phyloP scores from a whole-genome alignment of 2,113 vertebrate species.

The Puntigrus tetrazona region DNA sequence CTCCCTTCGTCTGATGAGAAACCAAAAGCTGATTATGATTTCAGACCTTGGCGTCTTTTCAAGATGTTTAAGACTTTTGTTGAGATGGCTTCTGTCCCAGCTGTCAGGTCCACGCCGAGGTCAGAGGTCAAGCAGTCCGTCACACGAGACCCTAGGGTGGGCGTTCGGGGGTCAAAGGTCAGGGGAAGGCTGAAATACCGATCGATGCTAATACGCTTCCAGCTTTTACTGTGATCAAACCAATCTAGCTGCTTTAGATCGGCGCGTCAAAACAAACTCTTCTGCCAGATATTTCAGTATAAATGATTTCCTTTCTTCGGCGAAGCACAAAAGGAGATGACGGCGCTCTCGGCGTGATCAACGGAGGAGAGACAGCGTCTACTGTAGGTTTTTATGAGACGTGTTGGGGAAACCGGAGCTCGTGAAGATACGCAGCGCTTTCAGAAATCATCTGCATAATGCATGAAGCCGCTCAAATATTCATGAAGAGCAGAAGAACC shows the following conservation, averaged over 20 bases:
- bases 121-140: slow-evolving; percentile 58
- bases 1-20: no score
- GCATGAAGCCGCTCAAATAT: slow-evolving; percentile 47
- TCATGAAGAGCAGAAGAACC: slow-evolving; percentile 41
- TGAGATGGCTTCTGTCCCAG: not conserved
- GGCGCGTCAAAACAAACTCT: not conserved
- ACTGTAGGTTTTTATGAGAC: no score
- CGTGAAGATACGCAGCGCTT: not conserved
- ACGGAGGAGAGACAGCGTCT: no score
- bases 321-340: not conserved
- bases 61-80: no score
- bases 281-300: not conserved
- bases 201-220: not conserved
- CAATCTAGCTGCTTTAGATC: not conserved
- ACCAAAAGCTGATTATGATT: no score
- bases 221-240: not conserved
- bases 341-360: no score
- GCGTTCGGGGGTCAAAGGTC: slow-evolving; percentile 51
- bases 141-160: slow-evolving; percentile 32
- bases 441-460: slow-evolving; percentile 42
- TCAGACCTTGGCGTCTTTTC: no score
- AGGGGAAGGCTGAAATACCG: not conserved
- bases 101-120: slow-evolving; percentile 45
- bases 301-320: not conserved
- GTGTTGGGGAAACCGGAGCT: not conserved